Evolutionary conservation across 2,888 invertebrate species (phyloP).

Genomic region (Drosophila merina): DNA sequence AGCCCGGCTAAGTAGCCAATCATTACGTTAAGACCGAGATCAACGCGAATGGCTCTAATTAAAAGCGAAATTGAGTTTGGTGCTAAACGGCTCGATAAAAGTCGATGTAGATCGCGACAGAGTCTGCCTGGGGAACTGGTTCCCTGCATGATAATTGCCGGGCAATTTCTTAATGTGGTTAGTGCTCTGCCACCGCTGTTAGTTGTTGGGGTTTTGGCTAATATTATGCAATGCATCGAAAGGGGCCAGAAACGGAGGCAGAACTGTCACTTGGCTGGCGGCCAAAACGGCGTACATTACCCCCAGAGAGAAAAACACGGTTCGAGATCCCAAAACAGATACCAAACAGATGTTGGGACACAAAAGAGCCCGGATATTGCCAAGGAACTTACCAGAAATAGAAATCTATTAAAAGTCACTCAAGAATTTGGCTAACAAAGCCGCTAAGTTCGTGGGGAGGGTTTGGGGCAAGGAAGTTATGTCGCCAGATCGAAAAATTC

Average conservation of each 20-base stretch:
- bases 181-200: conserved; percentile 11
- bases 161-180: conserved; percentile 32
- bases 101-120: conserved; percentile 14
- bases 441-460: not conserved
- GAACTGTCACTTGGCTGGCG: conserved; percentile 66
- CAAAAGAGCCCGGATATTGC: conserved; percentile 37
- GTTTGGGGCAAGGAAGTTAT: conserved; percentile 34
- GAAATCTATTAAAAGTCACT: conserved; percentile 44
- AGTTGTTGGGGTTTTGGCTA: conserved; percentile 4
- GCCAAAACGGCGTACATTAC: conserved; percentile 62
- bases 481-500: conserved; percentile 66
- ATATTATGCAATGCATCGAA: conserved; percentile 37
- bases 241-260: conserved; percentile 29
- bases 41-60: conserved; percentile 56
- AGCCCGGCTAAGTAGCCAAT: conserved; percentile 26
- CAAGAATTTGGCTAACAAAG: conserved; percentile 47
- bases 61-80: conserved; percentile 56
- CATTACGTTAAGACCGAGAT: conserved; percentile 34
- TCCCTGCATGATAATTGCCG: conserved; percentile 32
- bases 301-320: conserved; percentile 38
- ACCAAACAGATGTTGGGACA: conserved; percentile 62
- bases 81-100: conserved; percentile 31
- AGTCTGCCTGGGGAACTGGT: conserved; percentile 33
- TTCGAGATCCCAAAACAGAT: conserved; percentile 23
- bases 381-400: conserved; percentile 33